Conservation (phyloP, 2,888 invertebrate species). For the Dolichomitus sp. region DNA sequence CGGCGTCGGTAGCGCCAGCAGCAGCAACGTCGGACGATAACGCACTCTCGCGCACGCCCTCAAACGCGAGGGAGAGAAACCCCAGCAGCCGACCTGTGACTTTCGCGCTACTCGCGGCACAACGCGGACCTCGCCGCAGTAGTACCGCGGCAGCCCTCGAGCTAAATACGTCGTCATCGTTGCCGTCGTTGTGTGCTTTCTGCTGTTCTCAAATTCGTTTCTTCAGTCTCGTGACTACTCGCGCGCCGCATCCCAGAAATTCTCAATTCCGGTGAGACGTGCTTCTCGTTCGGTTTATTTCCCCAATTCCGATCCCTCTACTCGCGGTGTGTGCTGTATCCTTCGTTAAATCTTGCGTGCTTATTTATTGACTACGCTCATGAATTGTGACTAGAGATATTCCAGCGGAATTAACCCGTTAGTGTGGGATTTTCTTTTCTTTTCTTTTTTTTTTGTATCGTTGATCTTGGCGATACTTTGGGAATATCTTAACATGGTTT, state of each 20-base stretch:
- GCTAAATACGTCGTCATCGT: constrained; percentile 65
- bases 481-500: background rate
- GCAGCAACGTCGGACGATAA: constrained; percentile 12
- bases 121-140: constrained; percentile 49
- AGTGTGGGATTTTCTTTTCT: no score
- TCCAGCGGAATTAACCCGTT: no score
- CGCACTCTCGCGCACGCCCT: constrained; percentile 34
- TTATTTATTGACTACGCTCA: no score
- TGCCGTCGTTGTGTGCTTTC: background rate
- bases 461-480: background rate
- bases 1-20: constrained; percentile 1
- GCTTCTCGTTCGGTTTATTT: constrained; percentile 4
- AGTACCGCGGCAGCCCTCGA: constrained; percentile 78
- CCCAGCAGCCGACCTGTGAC: constrained; percentile 44
- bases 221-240: constrained; percentile 8
- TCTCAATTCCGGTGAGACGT: constrained; percentile 44
- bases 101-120: constrained; percentile 55
- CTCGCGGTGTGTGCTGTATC: no score
- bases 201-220: background rate
- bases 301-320: background rate
- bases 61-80: constrained; percentile 19
- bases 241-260: constrained; percentile 10
- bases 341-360: no score
- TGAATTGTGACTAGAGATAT: no score
- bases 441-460: background rate